phyloP scores from a whole-genome alignment of 2,113 vertebrate genomes.

The Pelecanus crispus region DNA sequence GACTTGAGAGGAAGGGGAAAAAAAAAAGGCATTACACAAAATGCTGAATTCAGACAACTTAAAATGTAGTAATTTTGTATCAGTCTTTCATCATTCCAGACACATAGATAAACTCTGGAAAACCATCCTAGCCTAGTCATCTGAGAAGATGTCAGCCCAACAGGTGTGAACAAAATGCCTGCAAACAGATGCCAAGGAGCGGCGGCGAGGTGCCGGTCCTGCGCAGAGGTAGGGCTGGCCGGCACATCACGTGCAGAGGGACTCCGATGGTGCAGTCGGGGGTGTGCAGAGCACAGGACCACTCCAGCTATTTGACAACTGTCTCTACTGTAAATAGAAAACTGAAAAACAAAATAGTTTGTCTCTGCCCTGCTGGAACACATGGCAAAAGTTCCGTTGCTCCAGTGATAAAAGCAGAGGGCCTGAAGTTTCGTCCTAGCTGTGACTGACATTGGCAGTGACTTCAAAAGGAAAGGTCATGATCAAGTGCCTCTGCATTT shows the following conservation, averaged over 20 bases:
- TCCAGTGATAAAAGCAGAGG: neutral
- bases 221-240: neutral
- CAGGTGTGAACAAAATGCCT: neutral
- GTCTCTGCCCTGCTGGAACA: neutral
- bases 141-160: neutral
- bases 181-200: accelerated
- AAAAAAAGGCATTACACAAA: neutral
- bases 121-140: neutral
- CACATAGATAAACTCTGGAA: neutral
- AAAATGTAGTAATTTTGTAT: neutral
- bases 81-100: neutral
- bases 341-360: neutral
- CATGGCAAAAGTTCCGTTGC: neutral
- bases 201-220: accelerated
- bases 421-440: neutral
- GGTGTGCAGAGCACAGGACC: neutral
- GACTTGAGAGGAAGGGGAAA: constrained; percentile 67
- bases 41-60: neutral
- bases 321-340: neutral
- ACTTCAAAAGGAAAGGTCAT: neutral
- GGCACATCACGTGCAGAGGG: neutral
- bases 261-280: neutral
- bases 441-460: neutral
- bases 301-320: neutral
- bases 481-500: neutral